A percentile compares a stretch with the other conserved stretches of the same genome.
Evolutionary conservation across 2,113 vertebrate species (phyloP).

Genomic region (Melanerpes formicivorus): DNA sequence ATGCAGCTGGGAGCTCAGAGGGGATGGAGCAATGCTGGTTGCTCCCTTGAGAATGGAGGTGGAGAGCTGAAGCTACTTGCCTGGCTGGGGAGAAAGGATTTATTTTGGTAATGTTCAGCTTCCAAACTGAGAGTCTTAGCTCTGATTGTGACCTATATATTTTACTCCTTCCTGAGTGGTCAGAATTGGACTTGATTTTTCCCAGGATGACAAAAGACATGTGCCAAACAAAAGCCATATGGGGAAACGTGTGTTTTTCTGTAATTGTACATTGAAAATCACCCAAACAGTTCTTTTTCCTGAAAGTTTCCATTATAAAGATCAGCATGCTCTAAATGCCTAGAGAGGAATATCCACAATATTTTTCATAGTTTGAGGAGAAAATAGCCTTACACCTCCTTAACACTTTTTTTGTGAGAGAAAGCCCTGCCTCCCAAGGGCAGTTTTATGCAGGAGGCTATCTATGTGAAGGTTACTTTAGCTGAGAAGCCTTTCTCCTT

Average conservation of each 20-base stretch:
- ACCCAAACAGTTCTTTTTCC: background rate
- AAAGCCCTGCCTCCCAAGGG: background rate
- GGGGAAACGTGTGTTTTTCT: background rate
- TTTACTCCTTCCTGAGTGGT: background rate
- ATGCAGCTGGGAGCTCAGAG: background rate
- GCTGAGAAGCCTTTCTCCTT: background rate
- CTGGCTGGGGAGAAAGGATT: background rate
- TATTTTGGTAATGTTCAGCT: background rate
- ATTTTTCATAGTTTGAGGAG: background rate
- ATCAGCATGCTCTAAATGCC: background rate
- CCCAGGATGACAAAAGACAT: background rate
- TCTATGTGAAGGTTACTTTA: background rate
- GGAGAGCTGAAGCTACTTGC: background rate
- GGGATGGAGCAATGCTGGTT: background rate
- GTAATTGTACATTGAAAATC: background rate
- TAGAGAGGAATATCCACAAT: background rate
- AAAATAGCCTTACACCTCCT: background rate
- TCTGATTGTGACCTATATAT: background rate
- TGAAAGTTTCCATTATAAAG: background rate
- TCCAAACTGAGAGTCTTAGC: background rate
- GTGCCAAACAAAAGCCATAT: background rate
- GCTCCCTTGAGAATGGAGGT: background rate
- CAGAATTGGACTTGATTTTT: background rate
- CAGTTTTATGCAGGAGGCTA: background rate
- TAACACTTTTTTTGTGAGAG: background rate